Conservation (phyloP, 35 echinoderm and acorn worm genomes). For the Ophiothrix spiculata region DNA sequence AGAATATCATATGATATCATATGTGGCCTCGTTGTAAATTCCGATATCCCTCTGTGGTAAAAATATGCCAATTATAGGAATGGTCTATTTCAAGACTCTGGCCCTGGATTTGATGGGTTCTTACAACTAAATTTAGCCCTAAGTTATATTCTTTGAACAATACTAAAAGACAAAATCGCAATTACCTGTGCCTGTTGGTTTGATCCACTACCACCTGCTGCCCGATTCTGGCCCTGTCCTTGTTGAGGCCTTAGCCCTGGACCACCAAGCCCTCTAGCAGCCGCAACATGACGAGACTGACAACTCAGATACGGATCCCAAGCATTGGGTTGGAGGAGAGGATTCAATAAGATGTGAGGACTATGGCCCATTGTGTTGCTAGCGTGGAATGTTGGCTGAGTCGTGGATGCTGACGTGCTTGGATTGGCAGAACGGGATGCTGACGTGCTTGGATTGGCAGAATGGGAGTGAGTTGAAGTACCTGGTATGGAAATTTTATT, state of each 20-base stretch:
- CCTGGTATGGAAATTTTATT: too few species aligned
- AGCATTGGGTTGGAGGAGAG: slow-evolving; percentile 17
- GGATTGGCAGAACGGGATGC: background rate
- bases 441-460: background rate
- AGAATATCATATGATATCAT: too few species aligned
- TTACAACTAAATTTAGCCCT: background rate
- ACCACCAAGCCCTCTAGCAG: background rate
- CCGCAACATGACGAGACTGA: slow-evolving; percentile 64
- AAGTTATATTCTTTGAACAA: background rate
- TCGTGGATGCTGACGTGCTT: background rate
- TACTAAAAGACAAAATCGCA: background rate
- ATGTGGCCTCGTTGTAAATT: too few species aligned
- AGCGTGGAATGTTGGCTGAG: slow-evolving; percentile 35
- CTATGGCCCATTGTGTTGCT: slow-evolving; percentile 16
- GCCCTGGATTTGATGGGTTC: too few species aligned
- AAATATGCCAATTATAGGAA: too few species aligned
- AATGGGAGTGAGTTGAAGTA: too few species aligned
- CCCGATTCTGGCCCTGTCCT: background rate
- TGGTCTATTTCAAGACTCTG: too few species aligned
- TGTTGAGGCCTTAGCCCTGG: slow-evolving; percentile 1
- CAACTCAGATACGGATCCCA: slow-evolving; percentile 88
- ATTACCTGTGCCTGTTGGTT: too few species aligned
- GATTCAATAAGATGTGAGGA: slow-evolving; percentile 46
- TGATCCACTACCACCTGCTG: background rate
- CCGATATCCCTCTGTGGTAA: too few species aligned